Base-by-base conservation (phyloP, 2,797 vertebrate genomes). In the Chloroceryle amazona region DNA sequence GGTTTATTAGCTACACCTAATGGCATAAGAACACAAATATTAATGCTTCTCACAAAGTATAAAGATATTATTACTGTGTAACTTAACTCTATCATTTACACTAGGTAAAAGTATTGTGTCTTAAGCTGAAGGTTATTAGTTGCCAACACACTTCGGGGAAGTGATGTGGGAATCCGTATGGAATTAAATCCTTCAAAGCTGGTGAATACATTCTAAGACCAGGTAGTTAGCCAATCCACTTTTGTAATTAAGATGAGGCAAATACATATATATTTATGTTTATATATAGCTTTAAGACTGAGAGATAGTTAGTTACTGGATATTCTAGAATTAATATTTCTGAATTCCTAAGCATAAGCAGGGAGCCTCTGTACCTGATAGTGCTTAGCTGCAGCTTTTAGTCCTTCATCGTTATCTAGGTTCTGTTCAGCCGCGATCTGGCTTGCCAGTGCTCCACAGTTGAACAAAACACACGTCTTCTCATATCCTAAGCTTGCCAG, bases 371-470 rank as follows among this genome's bases (percentile, higher is more conserved):
- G 46, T 97, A 99, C 99, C 99, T 99, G 99, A 94, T 99, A 99
- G 97, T 98, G 99, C 94, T 99, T 99, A 94, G 99, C 99, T 90
- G 99, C 99, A 52, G 98, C 97, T 98, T 99, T 99, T 89, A 99
- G 96, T 47, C 99, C 99, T 96, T 99, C 99, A 41, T 99, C 99
- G 1, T 98, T 99, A 96, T 99, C 99, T 93, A 99, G 98, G 97
- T 99, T 99, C 98, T 99, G 99, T 91, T 99, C 99, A 7, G 99
- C 98, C 79, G 99, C 99, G 26, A 99, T 99, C 98, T 99, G 99
- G 97, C 99, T 99, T 90, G 99, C 99, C 97, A 99, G 58, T 2
- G 99, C 99, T 35, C 99, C 99, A 71, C 99, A 98, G 86, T 99
- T 99, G 98, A 99, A 99, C 97, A 99, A 96, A 95, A 99, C 99